These are phyloP conservation scores for Cyprinodon variegatus DNA, from an alignment of 2,113 vertebrate species.

Conservation along the genomic window DNA sequence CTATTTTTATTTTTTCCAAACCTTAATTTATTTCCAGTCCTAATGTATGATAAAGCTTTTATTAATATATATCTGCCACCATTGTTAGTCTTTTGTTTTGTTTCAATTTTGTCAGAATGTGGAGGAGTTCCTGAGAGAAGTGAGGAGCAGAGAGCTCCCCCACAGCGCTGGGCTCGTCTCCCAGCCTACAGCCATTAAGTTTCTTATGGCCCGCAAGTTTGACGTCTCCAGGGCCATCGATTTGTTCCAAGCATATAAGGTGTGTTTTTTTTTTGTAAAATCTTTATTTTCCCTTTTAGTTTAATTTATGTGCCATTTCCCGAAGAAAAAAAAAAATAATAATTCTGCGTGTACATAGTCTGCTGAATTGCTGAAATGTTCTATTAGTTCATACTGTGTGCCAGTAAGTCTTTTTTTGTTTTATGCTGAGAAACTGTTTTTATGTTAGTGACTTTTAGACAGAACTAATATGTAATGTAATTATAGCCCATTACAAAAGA, in stretches of 20 bases:
- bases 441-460: neutral
- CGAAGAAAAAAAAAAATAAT: neutral
- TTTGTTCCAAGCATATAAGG: slow-evolving; percentile 86
- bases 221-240: slow-evolving; percentile 83
- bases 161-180: slow-evolving; percentile 82
- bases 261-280: slow-evolving; percentile 41
- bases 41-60: neutral
- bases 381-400: neutral
- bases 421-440: neutral
- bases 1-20: neutral
- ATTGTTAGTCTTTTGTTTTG: neutral
- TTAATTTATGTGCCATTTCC: neutral
- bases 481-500: neutral
- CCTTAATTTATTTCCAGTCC: neutral
- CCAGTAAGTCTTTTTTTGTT: neutral
- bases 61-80: neutral
- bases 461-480: neutral
- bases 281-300: too few species aligned
- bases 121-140: slow-evolving; percentile 82
- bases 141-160: slow-evolving; percentile 79
- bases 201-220: slow-evolving; percentile 87
- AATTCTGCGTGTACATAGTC: neutral
- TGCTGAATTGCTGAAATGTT: neutral
- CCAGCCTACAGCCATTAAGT: slow-evolving; percentile 84
- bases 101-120: slow-evolving; percentile 69